A percentile compares a stretch with the other conserved stretches of the same genome.
Conservation (phyloP, 1,140 invertebrate genomes). For the Penaeus vannamei region DNA sequence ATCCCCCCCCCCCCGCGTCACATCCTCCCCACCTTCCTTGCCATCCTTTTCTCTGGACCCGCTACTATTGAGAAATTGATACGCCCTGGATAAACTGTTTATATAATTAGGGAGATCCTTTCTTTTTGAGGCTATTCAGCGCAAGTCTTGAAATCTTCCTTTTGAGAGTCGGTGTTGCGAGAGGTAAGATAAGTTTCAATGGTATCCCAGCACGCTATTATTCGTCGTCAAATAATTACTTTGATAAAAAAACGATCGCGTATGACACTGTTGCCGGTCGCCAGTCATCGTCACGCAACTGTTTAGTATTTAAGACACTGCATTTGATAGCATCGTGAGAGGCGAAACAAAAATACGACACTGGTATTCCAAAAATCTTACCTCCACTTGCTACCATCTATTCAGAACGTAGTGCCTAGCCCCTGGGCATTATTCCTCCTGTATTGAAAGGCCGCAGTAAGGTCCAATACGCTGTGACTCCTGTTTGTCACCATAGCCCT, state of each 20-base stretch:
- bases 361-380: constrained; percentile 46
- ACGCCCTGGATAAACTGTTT: constrained; percentile 46
- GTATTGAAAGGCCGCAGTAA: constrained; percentile 54
- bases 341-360: constrained; percentile 34
- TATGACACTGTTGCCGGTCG: too few relatives aligned
- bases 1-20: neutral
- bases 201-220: too few relatives aligned
- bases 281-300: too few relatives aligned
- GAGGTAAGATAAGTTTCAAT: constrained; percentile 37
- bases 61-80: constrained; percentile 46
- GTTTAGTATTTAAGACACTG: too few relatives aligned
- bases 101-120: constrained; percentile 60
- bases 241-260: too few relatives aligned
- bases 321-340: neutral
- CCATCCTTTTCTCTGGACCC: neutral
- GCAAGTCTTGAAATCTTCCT: constrained; percentile 51
- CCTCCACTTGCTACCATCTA: constrained; percentile 55
- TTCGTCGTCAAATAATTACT: too few relatives aligned
- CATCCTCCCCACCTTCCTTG: constrained; percentile 17
- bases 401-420: constrained; percentile 44
- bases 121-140: constrained; percentile 49
- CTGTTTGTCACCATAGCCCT: neutral
- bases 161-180: constrained; percentile 42
- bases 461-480: constrained; percentile 47
- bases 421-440: constrained; percentile 55